These are phyloP conservation scores for Phycodurus eques DNA, from an alignment of 2,113 vertebrate genomes.

Conservation along the genomic window DNA sequence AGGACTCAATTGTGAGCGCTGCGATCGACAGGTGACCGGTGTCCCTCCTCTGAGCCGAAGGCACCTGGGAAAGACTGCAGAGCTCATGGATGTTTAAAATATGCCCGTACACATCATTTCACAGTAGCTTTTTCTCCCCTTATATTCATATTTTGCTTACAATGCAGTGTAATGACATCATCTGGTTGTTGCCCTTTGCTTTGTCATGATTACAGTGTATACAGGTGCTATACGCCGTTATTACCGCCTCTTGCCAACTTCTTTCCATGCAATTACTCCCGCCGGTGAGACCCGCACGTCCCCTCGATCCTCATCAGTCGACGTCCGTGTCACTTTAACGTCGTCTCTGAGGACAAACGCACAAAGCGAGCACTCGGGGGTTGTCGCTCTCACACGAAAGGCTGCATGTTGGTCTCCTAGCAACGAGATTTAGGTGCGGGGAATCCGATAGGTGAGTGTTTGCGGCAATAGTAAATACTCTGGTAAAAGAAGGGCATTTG, in stretches of 20 bases:
- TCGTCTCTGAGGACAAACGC: constrained; percentile 34
- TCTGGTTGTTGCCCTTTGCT: not conserved
- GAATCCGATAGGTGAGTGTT: constrained; percentile 25
- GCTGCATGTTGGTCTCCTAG: constrained; percentile 44
- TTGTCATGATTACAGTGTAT: constrained; percentile 2
- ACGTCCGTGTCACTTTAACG: constrained; percentile 29
- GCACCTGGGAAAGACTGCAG: too few relatives aligned
- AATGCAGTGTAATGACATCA: too few relatives aligned
- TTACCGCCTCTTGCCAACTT: constrained; percentile 40
- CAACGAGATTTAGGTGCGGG: constrained; percentile 43
- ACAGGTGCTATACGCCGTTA: constrained; percentile 14
- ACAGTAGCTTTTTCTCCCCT: not conserved
- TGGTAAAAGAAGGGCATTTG: not conserved
- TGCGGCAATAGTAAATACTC: not conserved
- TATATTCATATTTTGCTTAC: too few relatives aligned
- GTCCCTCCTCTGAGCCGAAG: too few relatives aligned
- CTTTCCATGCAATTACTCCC: constrained; percentile 72
- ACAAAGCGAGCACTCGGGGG: not conserved
- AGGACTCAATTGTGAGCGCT: too few relatives aligned
- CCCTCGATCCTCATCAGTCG: constrained; percentile 45
- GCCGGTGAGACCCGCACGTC: constrained; percentile 41
- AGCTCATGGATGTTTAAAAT: not conserved
- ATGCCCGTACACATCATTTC: not conserved
- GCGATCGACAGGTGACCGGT: too few relatives aligned
- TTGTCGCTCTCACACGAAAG: constrained; percentile 1